Evolutionary conservation across 2,888 invertebrate genomes (phyloP), one percentile per base, ranked within the genome.

Genomic region (Amitus sp.): DNA sequence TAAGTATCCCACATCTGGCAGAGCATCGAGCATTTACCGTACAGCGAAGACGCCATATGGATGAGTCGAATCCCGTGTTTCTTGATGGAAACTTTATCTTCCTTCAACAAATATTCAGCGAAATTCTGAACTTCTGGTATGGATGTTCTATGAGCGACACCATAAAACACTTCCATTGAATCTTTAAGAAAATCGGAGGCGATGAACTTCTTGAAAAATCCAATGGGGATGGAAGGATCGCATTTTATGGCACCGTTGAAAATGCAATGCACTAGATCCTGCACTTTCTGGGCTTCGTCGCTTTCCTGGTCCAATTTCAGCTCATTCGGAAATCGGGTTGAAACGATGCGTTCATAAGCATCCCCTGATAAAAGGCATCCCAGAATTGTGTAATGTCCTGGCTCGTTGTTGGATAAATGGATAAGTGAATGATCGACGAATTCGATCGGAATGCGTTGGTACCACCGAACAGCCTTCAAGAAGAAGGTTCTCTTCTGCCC

Each of bases 51-150:
- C 0, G 75, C 62, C 7, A 67, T 50, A 17, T 57, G 67, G 13
- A 76, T 54, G 5, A 81, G 2, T 15, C 78, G 70, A 9, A 82
- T 68, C 0, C 74, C 77, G 15, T 78, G 75, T 53, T 82, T 82
- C 7, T 64, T 74, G 0, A 77, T 61, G 1, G 79, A 71, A 1
- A 80, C 73, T 1, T 71, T 71, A 1, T 71, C 70, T 34, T 68
- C 54, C 0, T 55, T 56, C 1, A 65, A 17, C 2, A 81, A 53
- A 1, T 17, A 48, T 7, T 49, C 59, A 0, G 73, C 69, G 37
- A 77, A 77, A 0, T 62, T 7, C 0, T 73, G 15, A 0, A 77
- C 71, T 7, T 70, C 67, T 0, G 47, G 13, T 1, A 66, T 12
- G 1, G 70, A 48, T 0, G 65, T 61, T 2, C 74, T 71, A 23